Evolutionary conservation across 2,888 invertebrate species (phyloP).

Genomic region (Sminthurinus aureus): DNA sequence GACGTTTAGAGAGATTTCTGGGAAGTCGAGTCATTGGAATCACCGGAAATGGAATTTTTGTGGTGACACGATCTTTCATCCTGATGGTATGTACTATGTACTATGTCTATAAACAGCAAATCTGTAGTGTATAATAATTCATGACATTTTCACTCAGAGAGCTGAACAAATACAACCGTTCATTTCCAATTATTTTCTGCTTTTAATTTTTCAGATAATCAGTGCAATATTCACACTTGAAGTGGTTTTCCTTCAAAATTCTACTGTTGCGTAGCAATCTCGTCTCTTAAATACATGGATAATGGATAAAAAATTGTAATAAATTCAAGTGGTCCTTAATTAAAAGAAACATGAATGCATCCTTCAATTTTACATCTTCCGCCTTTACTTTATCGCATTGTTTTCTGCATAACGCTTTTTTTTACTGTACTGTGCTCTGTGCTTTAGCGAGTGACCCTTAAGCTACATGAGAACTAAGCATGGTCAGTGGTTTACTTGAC

Average conservation of each 20-base stretch:
- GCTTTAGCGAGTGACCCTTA: too few relatives aligned
- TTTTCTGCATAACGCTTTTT: neutral
- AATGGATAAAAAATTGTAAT: neutral
- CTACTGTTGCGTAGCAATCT: neutral
- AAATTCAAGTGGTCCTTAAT: neutral
- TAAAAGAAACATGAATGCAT: neutral
- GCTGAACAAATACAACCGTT: too few relatives aligned
- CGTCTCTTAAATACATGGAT: neutral
- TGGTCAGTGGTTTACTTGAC: too few relatives aligned
- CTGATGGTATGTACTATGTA: constrained; percentile 48
- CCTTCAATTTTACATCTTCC: neutral
- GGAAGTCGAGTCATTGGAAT: constrained; percentile 50
- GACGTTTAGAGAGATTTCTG: constrained; percentile 52
- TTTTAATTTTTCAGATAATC: constrained; percentile 51
- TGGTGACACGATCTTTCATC: constrained; percentile 55
- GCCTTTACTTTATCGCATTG: neutral
- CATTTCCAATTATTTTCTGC: too few relatives aligned
- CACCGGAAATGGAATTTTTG: constrained; percentile 52
- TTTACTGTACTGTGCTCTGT: neutral
- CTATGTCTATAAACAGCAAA: too few relatives aligned
- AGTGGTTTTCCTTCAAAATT: constrained; percentile 55
- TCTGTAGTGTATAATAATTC: too few relatives aligned
- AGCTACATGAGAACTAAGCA: too few relatives aligned
- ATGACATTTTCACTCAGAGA: too few relatives aligned
- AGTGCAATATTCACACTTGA: constrained; percentile 56